A percentile compares a stretch with the other conserved stretches of the same genome.
Conservation (phyloP, 1,140 invertebrate genomes). For the Rhagoletis pomonella region DNA sequence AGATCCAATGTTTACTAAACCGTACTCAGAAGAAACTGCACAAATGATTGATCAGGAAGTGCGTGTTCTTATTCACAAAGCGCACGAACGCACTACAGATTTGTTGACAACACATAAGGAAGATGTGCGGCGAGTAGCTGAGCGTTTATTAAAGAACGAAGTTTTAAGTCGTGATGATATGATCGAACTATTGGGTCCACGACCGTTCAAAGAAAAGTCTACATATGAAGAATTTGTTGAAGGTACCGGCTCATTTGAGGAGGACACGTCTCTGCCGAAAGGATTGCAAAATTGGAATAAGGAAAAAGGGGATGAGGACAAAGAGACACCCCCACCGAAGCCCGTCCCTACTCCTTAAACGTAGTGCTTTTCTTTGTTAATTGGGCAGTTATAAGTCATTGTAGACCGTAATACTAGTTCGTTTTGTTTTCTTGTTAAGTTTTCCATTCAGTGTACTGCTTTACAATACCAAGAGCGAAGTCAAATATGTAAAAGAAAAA, state of each 20-base stretch:
- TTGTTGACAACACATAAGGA: slow-evolving; percentile 91
- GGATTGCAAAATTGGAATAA: slow-evolving; percentile 97
- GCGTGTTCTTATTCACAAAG: slow-evolving; percentile 86
- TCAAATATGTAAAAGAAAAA: slow-evolving; percentile 6
- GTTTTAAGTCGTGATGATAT: slow-evolving; percentile 97
- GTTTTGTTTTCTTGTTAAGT: slow-evolving; percentile 42
- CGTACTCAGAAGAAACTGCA: slow-evolving; percentile 98
- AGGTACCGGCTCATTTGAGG: slow-evolving; percentile 98
- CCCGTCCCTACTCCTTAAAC: slow-evolving; percentile 62
- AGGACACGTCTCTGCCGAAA: slow-evolving; percentile 95
- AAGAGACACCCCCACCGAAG: slow-evolving; percentile 64
- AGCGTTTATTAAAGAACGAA: slow-evolving; percentile 94
- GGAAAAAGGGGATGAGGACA: slow-evolving; percentile 68
- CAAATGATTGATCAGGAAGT: slow-evolving; percentile 98
- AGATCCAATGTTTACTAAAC: slow-evolving; percentile 96
- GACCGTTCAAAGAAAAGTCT: slow-evolving; percentile 99
- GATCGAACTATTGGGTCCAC: slow-evolving; percentile 94
- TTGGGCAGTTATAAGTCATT: slow-evolving; percentile 12
- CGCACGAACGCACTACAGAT: slow-evolving; percentile 87
- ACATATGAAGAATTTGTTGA: slow-evolving; percentile 99
- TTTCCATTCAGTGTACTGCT: slow-evolving; percentile 4
- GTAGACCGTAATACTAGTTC: slow-evolving; percentile 22
- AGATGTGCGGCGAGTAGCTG: slow-evolving; percentile 95
- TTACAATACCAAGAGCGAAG: slow-evolving; percentile 16
- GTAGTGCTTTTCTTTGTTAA: neutral